Evolutionary conservation across 2,113 vertebrate genomes (phyloP).

Genomic region (Phaethornis superciliosus): DNA sequence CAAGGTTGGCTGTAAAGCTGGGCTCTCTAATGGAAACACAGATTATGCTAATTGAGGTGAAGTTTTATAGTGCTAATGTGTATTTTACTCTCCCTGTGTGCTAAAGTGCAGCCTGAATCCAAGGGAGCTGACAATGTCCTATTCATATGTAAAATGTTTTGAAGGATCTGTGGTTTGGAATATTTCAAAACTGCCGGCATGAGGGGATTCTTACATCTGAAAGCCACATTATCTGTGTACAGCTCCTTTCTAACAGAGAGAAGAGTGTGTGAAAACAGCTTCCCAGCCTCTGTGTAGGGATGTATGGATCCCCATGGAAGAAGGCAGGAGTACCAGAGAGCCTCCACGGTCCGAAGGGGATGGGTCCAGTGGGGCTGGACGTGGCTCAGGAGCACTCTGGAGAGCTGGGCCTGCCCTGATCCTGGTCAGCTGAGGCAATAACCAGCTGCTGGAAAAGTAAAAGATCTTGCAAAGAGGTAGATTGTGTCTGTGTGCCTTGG

Average conservation of each 20-base stretch:
- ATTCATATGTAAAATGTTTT: slow-evolving; percentile 57
- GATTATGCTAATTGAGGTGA: slow-evolving; percentile 56
- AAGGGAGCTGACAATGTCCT: slow-evolving; percentile 17
- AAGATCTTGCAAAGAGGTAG: not conserved
- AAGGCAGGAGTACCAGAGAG: not conserved
- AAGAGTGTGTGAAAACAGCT: not conserved
- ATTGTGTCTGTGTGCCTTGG: not conserved
- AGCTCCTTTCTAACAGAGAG: not conserved
- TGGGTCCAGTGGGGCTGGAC: not conserved
- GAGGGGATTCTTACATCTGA: slow-evolving; percentile 15
- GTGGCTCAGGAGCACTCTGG: not conserved
- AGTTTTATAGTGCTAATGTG: slow-evolving; percentile 61
- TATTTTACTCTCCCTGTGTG: slow-evolving; percentile 30
- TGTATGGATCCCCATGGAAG: not conserved
- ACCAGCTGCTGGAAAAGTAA: not conserved
- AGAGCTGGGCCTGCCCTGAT: not conserved
- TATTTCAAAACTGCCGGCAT: not conserved
- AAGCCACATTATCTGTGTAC: not conserved
- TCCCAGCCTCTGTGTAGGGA: fast-evolving
- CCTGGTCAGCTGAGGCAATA: not conserved
- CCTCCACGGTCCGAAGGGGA: fast-evolving
- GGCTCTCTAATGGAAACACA: slow-evolving; percentile 58
- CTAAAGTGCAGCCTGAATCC: slow-evolving; percentile 24
- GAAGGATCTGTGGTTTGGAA: slow-evolving; percentile 28
- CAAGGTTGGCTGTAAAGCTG: not conserved